Percentiles rank a stretch among this genome's conserved stretches.
phyloP scores from a whole-genome alignment of 2,113 vertebrate species.

The Paradisaea rubra region DNA sequence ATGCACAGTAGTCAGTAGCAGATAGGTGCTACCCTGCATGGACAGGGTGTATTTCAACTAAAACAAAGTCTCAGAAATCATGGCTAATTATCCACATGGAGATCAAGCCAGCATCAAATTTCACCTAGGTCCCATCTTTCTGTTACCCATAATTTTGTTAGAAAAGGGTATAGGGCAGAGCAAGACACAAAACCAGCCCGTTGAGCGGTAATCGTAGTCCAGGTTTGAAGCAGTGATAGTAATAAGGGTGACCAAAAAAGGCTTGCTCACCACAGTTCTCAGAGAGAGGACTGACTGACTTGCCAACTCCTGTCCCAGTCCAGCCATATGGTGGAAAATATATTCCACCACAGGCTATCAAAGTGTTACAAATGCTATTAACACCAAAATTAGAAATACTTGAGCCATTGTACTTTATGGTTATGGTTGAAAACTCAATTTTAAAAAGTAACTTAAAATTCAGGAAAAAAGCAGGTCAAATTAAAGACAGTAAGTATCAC shows the following conservation, averaged over 20 bases:
- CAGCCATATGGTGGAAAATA: background rate
- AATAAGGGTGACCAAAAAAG: background rate
- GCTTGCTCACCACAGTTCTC: background rate
- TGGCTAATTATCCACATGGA: background rate
- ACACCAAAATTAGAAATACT: background rate
- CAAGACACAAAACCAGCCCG: background rate
- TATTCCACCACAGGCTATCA: background rate
- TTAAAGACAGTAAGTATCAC: background rate
- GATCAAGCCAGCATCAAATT: background rate
- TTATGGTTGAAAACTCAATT: background rate
- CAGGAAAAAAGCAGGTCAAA: background rate
- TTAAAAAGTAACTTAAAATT: background rate
- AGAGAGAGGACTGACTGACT: background rate
- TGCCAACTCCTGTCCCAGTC: background rate
- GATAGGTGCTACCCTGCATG: background rate
- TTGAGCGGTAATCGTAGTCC: background rate
- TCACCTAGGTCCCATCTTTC: background rate
- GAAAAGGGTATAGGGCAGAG: background rate
- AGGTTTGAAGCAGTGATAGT: background rate
- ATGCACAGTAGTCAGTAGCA: accelerated
- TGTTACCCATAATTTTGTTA: background rate
- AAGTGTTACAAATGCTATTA: background rate
- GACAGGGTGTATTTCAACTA: background rate
- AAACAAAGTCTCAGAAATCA: background rate
- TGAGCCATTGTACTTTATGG: background rate